Percentiles rank a stretch among this genome's conserved stretches.
Conservation (phyloP, 2,113 vertebrate species). For the Pterocles orientalis region DNA sequence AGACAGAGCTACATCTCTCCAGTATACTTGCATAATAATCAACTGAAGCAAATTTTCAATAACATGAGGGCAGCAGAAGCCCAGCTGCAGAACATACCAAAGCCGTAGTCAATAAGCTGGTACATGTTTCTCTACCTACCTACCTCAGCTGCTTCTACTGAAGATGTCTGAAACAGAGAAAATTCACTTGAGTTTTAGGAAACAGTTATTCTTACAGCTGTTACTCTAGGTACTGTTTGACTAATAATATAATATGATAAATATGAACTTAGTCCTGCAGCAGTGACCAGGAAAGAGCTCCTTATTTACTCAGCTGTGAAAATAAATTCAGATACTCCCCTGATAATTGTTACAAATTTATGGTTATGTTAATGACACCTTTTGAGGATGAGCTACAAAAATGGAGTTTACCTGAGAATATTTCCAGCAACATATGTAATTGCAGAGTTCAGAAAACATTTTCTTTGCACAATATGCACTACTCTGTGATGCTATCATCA, state of each 20-base stretch:
- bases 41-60: not conserved
- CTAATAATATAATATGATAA: not conserved
- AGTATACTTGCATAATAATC: not conserved
- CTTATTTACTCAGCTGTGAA: conserved; percentile 8
- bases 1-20: not conserved
- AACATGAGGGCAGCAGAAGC: not conserved
- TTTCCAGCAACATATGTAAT: not conserved
- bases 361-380: not conserved
- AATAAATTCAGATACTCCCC: conserved; percentile 9
- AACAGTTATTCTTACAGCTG: not conserved
- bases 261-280: not conserved
- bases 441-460: not conserved
- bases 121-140: not conserved
- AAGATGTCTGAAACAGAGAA: not conserved
- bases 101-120: not conserved
- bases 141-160: not conserved
- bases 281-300: not conserved
- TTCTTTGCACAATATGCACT: rapidly evolving
- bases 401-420: not conserved
- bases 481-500: not conserved
- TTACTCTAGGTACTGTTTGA: not conserved
- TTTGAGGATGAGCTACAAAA: not conserved
- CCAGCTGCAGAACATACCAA: not conserved
- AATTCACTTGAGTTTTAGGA: not conserved
- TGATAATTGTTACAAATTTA: not conserved